Percentiles rank a stretch among this genome's conserved stretches.
phyloP scores from a whole-genome alignment of 2,888 invertebrate genomes.

The Drosophila prolongata region DNA sequence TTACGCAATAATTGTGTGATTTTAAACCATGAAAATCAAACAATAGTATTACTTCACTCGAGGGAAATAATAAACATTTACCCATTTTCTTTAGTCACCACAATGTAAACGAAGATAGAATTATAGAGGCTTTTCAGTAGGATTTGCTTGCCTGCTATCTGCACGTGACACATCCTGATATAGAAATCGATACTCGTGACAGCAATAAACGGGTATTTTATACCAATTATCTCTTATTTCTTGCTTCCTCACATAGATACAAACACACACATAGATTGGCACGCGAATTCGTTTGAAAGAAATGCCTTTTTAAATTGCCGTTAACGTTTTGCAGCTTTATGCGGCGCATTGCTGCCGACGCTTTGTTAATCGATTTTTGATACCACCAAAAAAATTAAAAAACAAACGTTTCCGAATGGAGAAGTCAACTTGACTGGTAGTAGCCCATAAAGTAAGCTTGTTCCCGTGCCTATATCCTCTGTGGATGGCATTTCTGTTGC shows the following conservation, averaged over 20 bases:
- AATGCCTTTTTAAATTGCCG: slow-evolving; percentile 66
- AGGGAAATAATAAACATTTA: not conserved
- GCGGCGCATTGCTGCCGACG: slow-evolving; percentile 45
- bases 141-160: slow-evolving; percentile 46
- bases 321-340: slow-evolving; percentile 50
- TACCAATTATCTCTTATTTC: slow-evolving; percentile 67
- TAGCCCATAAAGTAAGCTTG: slow-evolving; percentile 16
- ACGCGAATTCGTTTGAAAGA: slow-evolving; percentile 42
- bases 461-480: slow-evolving; percentile 38
- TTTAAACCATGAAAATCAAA: slow-evolving; percentile 6
- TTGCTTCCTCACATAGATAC: slow-evolving; percentile 34
- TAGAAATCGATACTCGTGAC: slow-evolving; percentile 76
- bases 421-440: slow-evolving; percentile 52
- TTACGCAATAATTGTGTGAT: slow-evolving; percentile 11
- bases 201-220: slow-evolving; percentile 72
- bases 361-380: slow-evolving; percentile 78
- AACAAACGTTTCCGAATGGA: slow-evolving; percentile 42
- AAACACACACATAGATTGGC: slow-evolving; percentile 19
- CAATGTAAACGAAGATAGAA: not conserved
- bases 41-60: slow-evolving; percentile 14
- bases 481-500: slow-evolving; percentile 56
- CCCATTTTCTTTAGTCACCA: not conserved
- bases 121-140: slow-evolving; percentile 6
- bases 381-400: slow-evolving; percentile 36
- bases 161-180: slow-evolving; percentile 74